Base-by-base conservation (phyloP, 2,113 vertebrate genomes). In the Xenopus laevis region DNA sequence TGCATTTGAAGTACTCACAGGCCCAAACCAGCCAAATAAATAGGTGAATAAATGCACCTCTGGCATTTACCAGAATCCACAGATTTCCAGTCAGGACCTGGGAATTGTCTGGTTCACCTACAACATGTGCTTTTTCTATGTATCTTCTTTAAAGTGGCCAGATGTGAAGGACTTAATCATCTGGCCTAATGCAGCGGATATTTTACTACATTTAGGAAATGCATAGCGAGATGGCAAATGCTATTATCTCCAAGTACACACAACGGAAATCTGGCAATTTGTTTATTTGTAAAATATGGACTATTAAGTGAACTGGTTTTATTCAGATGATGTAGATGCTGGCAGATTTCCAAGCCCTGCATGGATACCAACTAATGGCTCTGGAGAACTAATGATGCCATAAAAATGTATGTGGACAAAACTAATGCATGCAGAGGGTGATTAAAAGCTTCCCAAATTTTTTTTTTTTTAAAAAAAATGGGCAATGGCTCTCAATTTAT, bases 201-300 rank as follows among this genome's bases (percentile, higher is more conserved):
- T 12, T 70, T 78, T 53, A 46, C 66, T 79, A 55, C 8, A 81
- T 65, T 40, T 0, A 65, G n/a, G 71, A 79, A 78, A 79, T 20
- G 0, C 74, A 59, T 46, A 45, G 0, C 40, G 67, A 71, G 69
- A 72, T 8, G 55, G 65, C 1, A 15, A 16, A 11, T 60, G 8
- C 50, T 18, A 30, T 17, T 60, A 73, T 4, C n/a, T 40, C 15
- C 0, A 13, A 57, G 18, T 70, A 13, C 13, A 0, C 11, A 53
- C 23, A 6, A 21, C 46, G 65, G 0, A 44, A 58, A 13, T 13
- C 3, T 55, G 13, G 52, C 27, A 30, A 55, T 55, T 33, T 64
- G 66, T 23, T 13, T 44, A 45, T 60, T 46, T 13, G 10, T 59
- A 4, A n/a, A 21, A 2, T 46, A 30, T 5, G n/a, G 40, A 58